Conservation (phyloP, 2,113 vertebrate species). For the Crotalus helleri region DNA sequence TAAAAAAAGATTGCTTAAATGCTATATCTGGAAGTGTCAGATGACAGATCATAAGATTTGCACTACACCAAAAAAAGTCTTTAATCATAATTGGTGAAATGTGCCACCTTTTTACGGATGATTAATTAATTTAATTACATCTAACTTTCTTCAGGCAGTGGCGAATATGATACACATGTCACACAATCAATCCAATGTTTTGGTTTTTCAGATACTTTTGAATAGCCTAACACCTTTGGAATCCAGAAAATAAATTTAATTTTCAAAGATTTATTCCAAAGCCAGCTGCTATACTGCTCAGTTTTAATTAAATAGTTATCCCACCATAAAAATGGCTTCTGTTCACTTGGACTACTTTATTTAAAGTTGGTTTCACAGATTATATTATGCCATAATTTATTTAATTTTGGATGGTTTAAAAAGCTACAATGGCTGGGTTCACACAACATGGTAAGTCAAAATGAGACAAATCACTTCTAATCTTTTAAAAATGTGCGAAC, state of each 20-base stretch:
- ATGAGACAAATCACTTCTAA: not conserved
- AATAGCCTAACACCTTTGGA: not conserved
- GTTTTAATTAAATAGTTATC: not conserved
- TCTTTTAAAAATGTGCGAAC: not conserved
- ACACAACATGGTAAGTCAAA: not conserved
- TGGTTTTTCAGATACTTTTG: constrained; percentile 41
- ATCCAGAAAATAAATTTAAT: not conserved
- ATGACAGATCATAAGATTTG: constrained; percentile 40
- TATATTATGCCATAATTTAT: not conserved
- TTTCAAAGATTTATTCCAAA: constrained; percentile 13
- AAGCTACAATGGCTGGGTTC: not conserved
- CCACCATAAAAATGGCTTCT: not conserved
- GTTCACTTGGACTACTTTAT: not conserved
- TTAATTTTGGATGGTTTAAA: not conserved
- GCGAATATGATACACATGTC: constrained; percentile 41
- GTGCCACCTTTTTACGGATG: constrained; percentile 42
- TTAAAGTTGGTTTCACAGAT: not conserved
- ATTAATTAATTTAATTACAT: constrained; percentile 48
- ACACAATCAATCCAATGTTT: constrained; percentile 44
- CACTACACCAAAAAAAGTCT: constrained; percentile 30
- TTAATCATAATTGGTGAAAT: constrained; percentile 43
- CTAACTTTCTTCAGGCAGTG: constrained; percentile 30
- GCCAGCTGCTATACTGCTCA: constrained; percentile 16
- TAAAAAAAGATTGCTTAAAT: constrained; percentile 1
- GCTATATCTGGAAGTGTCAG: constrained; percentile 28